phyloP scores from a whole-genome alignment of 2,113 vertebrate species.

The Heterochromis multidens region DNA sequence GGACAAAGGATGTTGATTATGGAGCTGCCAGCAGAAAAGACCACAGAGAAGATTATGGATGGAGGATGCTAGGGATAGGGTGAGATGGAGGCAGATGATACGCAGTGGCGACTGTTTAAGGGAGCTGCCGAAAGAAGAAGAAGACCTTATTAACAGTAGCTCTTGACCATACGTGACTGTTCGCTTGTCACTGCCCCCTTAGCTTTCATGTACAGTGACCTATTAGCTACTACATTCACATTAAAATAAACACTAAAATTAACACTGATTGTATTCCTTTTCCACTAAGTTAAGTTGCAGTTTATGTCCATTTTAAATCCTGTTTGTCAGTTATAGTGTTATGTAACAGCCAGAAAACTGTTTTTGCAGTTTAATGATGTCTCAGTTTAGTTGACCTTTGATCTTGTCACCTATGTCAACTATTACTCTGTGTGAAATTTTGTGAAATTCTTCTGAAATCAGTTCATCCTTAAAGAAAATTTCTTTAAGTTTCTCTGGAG shows the following conservation, averaged over 20 bases:
- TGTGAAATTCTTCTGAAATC: background rate
- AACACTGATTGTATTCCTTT: background rate
- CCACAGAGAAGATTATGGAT: too few relatives aligned
- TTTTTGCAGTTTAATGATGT: background rate
- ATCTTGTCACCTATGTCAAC: background rate
- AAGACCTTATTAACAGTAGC: background rate
- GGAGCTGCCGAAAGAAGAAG: background rate
- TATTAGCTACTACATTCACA: background rate
- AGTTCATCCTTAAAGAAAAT: background rate
- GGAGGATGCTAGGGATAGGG: too few relatives aligned
- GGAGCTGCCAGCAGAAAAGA: too few relatives aligned
- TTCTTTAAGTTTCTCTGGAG: background rate
- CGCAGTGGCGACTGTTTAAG: too few relatives aligned
- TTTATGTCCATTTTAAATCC: too few relatives aligned
- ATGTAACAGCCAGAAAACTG: background rate
- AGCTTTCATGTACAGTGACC: background rate
- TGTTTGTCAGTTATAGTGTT: too few relatives aligned
- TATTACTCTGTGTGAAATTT: background rate
- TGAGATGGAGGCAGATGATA: too few relatives aligned
- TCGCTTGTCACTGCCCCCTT: too few relatives aligned
- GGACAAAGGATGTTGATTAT: background rate
- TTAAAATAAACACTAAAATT: background rate
- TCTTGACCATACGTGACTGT: background rate
- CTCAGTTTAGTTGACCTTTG: background rate
- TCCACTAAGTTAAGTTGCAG: background rate